Percentiles rank a stretch among this genome's conserved stretches.
Evolutionary conservation across 2,797 vertebrate species (phyloP).

Genomic region (Dromococcyx pavoninus): DNA sequence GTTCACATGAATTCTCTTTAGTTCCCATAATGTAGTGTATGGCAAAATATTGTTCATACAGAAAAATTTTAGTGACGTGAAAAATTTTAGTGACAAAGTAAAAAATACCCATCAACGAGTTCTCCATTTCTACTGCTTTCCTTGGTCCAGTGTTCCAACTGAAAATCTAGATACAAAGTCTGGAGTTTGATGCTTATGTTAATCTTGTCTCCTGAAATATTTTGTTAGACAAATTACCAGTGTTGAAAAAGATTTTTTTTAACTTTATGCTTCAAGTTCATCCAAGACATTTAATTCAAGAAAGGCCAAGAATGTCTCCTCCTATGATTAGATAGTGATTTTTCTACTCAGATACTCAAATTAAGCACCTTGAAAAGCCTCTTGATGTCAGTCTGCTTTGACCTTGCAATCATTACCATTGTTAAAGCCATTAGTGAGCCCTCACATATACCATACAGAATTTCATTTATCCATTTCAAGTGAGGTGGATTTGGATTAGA

Average conservation of each 20-base stretch:
- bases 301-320: neutral
- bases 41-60: neutral
- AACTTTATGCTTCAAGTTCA: neutral
- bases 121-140: neutral
- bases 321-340: neutral
- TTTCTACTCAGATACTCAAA: neutral
- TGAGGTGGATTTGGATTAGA: neutral
- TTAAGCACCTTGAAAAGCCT: neutral
- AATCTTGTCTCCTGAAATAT: neutral
- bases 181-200: neutral
- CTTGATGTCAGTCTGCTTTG: neutral
- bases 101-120: neutral
- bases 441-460: neutral
- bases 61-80: neutral
- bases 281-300: neutral
- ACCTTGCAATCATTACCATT: neutral
- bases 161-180: neutral
- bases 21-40: neutral
- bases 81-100: neutral
- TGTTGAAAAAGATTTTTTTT: neutral
- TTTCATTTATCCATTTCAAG: neutral
- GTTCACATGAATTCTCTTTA: neutral
- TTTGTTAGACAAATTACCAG: neutral
- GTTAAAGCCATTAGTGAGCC: neutral
- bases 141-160: neutral